phyloP scores from a whole-genome alignment of 1,140 invertebrate genomes.

The Neodiprion pinetum region DNA sequence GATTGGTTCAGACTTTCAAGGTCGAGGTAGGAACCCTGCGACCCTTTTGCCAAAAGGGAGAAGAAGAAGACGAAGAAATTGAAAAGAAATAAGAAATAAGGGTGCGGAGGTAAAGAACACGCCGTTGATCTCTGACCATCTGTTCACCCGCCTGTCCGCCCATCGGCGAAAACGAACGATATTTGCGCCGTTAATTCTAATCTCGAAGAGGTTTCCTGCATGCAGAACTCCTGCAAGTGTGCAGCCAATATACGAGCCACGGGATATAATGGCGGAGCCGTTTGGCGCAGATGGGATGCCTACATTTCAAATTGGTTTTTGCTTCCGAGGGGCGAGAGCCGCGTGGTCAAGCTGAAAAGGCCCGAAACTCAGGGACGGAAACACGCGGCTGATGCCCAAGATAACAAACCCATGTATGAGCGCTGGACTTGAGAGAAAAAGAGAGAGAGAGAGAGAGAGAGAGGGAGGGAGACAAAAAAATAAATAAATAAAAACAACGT shows the following conservation, averaged over 20 bases:
- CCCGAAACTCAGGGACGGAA: too few species aligned
- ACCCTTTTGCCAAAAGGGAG: too few species aligned
- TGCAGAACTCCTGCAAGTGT: not conserved
- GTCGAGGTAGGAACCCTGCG: too few species aligned
- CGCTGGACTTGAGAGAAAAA: too few species aligned
- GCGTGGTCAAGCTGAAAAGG: not conserved
- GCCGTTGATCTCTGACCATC: too few species aligned
- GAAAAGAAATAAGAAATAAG: not conserved
- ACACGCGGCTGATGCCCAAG: too few species aligned
- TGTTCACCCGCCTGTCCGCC: not conserved
- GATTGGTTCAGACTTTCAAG: too few species aligned
- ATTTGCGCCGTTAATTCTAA: not conserved
- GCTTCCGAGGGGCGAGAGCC: not conserved
- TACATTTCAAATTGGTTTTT: not conserved
- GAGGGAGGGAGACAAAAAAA: too few species aligned
- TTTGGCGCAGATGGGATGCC: conserved; percentile 3
- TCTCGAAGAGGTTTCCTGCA: not conserved
- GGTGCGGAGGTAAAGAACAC: too few species aligned
- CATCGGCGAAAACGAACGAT: not conserved
- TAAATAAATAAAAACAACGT: too few species aligned
- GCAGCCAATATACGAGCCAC: not conserved
- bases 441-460: too few species aligned
- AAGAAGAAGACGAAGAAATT: not conserved
- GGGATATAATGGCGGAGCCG: not conserved
- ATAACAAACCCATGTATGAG: too few species aligned